Base-by-base conservation (phyloP, 92 coral and sea anemone genomes). In the Bergia puertoricense region DNA sequence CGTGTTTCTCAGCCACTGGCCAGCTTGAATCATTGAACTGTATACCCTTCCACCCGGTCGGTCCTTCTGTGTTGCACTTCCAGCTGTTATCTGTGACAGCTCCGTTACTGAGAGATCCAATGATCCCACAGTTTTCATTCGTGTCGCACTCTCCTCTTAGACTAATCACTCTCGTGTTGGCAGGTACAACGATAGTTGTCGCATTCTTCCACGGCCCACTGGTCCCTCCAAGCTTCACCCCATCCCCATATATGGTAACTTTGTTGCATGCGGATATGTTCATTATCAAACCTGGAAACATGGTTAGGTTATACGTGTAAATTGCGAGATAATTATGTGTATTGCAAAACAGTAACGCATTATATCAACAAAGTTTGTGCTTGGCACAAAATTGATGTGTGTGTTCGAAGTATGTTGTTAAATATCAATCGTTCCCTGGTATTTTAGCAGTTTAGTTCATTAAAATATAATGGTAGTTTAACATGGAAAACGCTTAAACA, bases 41-140 rank as follows among this genome's bases (percentile, higher is more conserved):
- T 16, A 74, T 37, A 13, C 42, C 56, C 39, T 42, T 67, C 77
- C 86, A 82, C 0, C 44, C 86, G 51, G 65, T 1, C 0, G 43
- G 51, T 11, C 40, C 76, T 13, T 82, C 86, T n/a, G 77, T 66
- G 77, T 82, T 36, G 57, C 86, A 82, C 42, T 41, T 66, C 77
- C 86, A 82, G 62, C 59, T 46, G 76, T 23, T 42, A 30, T 82
- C 86, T 67, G 86, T 68, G 11, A 82, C 86, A 42, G 38, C 62
- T 13, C 86, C 86, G 77, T 71, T 68, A 40, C 72, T 66, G 36
- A 82, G 40, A 14, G 86, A 82, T 3, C 77, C 86, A 18, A 66
- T 82, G 42, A 82, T 82, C 20, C 86, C 86, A 82, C 86, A 82
- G 59, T 82, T 7, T 14, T 66, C 76, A 69, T 82, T 82, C 13